Conservation (phyloP, 2,797 vertebrate genomes). For the Pseudocheirus occidentalis region DNA sequence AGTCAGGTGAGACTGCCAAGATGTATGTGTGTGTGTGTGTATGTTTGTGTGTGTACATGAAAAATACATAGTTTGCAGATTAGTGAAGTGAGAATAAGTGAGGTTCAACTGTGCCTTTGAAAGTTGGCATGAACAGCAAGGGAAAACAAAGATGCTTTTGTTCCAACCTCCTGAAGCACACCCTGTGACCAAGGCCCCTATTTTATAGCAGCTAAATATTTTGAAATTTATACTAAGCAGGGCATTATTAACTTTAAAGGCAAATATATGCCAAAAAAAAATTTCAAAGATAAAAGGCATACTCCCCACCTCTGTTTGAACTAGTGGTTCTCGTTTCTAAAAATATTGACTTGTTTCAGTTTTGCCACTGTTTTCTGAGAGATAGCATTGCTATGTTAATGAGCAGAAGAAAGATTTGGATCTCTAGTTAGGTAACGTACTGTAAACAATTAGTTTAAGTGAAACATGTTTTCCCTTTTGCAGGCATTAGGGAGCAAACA, state of each 20-base stretch:
- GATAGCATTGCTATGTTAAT: conserved; percentile 51
- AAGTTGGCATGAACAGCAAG: conserved; percentile 26
- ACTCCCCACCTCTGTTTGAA: conserved; percentile 37
- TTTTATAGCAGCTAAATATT: conserved; percentile 46
- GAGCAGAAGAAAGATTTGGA: conserved; percentile 66
- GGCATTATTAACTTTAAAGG: conserved; percentile 36
- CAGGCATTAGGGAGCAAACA: conserved; percentile 45
- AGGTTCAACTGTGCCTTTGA: conserved; percentile 19
- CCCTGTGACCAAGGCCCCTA: conserved; percentile 48
- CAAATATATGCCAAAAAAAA: conserved; percentile 15
- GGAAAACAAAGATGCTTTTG: conserved; percentile 21
- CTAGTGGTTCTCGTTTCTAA: background rate
- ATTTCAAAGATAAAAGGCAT: background rate
- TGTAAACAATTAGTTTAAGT: conserved; percentile 71
- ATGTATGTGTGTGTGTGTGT: background rate
- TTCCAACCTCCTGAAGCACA: conserved; percentile 44
- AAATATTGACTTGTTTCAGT: conserved; percentile 47
- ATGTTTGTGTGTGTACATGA: background rate
- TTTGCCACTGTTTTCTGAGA: conserved; percentile 48
- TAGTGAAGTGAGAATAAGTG: background rate
- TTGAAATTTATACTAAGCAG: conserved; percentile 22
- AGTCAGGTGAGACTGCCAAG: background rate
- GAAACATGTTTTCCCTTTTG: conserved; percentile 60
- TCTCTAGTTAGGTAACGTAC: conserved; percentile 64
- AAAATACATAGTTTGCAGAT: conserved; percentile 4